These are phyloP conservation scores for Pterocles burchelli DNA, from an alignment of 2,113 vertebrate species.

Conservation along the genomic window DNA sequence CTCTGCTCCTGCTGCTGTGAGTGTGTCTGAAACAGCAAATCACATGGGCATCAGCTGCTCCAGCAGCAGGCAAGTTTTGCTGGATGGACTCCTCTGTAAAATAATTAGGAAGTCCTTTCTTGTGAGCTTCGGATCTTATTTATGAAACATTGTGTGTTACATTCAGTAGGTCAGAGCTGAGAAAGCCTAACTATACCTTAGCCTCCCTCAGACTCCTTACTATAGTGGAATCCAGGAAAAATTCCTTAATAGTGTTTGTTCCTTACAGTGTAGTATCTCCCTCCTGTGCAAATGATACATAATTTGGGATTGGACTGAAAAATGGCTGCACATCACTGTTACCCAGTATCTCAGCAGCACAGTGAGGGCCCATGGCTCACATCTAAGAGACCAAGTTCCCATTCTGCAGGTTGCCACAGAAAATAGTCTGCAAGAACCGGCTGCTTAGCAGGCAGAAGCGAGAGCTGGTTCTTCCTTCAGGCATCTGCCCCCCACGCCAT, in stretches of 20 bases:
- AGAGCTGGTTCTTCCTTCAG: background rate
- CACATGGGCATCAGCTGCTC: background rate
- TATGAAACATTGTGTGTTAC: background rate
- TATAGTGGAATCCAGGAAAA: background rate
- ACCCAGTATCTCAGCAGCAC: background rate
- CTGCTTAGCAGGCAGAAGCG: background rate
- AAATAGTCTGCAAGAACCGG: background rate
- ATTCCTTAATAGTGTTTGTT: background rate
- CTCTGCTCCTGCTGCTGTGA: background rate
- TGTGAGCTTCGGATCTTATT: background rate
- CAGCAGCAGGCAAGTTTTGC: background rate
- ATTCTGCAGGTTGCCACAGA: background rate
- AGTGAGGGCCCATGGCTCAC: background rate
- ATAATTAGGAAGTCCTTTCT: background rate
- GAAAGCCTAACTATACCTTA: background rate
- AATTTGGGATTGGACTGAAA: background rate
- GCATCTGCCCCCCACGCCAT: rapidly evolving
- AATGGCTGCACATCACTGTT: background rate
- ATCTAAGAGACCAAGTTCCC: background rate
- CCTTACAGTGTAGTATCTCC: background rate
- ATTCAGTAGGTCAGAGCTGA: background rate
- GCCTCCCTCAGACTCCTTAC: background rate
- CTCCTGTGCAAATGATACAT: background rate
- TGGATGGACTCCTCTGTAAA: background rate
- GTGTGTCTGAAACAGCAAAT: background rate